Conservation (phyloP, 1,140 invertebrate species). For the Nephila pilipes region DNA sequence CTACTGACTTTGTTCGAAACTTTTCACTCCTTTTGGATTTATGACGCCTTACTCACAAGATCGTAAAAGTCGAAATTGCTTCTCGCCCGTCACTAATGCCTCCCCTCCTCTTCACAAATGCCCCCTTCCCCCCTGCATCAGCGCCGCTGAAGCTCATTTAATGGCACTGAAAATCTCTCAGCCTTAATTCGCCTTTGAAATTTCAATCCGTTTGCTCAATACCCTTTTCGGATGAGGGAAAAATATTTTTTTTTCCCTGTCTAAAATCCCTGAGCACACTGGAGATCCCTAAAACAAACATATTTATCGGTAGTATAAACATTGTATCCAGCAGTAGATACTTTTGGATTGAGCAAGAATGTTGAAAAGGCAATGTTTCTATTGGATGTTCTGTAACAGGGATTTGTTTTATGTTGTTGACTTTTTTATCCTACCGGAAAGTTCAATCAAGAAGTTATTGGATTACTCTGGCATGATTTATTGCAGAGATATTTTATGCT, state of each 20-base stretch:
- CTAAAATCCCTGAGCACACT: not conserved
- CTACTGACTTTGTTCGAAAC: not conserved
- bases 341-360: not conserved
- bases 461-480: not conserved
- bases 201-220: not conserved
- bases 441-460: not conserved
- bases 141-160: not conserved
- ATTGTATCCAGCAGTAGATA: not conserved
- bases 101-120: not conserved
- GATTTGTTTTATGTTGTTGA: not conserved
- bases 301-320: not conserved
- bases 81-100: not conserved
- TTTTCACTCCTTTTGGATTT: constrained; percentile 8
- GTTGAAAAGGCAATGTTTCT: not conserved
- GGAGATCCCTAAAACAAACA: not conserved
- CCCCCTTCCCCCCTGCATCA: not conserved
- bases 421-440: not conserved
- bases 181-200: not conserved
- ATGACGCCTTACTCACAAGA: constrained; percentile 1
- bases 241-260: not conserved
- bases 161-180: not conserved
- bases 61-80: constrained; percentile 35
- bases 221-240: not conserved
- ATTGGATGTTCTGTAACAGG: not conserved
- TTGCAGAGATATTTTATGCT: too few relatives aligned